phyloP scores from a whole-genome alignment of 2,797 vertebrate species.

The Enteromius thamalakanensis region DNA sequence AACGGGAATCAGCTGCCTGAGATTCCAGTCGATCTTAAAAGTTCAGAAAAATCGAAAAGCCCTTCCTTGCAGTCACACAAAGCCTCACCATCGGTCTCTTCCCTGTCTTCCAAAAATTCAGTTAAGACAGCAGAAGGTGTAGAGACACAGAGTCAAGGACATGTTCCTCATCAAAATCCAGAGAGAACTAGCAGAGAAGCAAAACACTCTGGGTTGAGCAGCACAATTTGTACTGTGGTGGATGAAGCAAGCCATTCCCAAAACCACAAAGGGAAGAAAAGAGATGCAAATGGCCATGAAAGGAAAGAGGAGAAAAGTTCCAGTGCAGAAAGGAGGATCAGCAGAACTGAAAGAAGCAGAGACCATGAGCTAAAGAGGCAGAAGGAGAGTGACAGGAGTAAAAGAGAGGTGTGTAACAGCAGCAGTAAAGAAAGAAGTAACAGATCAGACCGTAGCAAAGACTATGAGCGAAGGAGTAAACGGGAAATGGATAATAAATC shows the following conservation, averaged over 20 bases:
- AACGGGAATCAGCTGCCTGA: constrained; percentile 57
- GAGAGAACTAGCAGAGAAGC: constrained; percentile 47
- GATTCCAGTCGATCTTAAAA: constrained; percentile 69
- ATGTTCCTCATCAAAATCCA: constrained; percentile 51
- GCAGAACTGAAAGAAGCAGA: constrained; percentile 58
- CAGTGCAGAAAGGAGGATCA: constrained; percentile 70
- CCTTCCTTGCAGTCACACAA: constrained; percentile 57
- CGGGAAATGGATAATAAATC: constrained; percentile 2
- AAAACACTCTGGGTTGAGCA: constrained; percentile 68
- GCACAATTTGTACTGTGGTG: constrained; percentile 64
- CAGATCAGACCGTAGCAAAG: constrained; percentile 43
- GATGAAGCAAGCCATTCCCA: constrained; percentile 63
- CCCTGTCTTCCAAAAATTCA: constrained; percentile 55
- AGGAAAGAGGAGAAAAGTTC: constrained; percentile 77
- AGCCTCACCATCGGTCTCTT: constrained; percentile 26
- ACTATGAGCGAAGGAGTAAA: constrained; percentile 24
- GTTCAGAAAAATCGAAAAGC: constrained; percentile 69
- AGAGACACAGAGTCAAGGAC: constrained; percentile 43
- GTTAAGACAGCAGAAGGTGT: constrained; percentile 46
- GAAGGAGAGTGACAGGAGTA: constrained; percentile 70
- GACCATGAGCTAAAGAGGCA: constrained; percentile 68
- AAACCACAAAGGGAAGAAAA: constrained; percentile 59
- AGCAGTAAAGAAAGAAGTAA: constrained; percentile 37
- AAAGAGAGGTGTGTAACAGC: constrained; percentile 55
- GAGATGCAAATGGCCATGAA: constrained; percentile 69